phyloP scores from a whole-genome alignment of 1,140 invertebrate species.

The Aradophagus sp. region DNA sequence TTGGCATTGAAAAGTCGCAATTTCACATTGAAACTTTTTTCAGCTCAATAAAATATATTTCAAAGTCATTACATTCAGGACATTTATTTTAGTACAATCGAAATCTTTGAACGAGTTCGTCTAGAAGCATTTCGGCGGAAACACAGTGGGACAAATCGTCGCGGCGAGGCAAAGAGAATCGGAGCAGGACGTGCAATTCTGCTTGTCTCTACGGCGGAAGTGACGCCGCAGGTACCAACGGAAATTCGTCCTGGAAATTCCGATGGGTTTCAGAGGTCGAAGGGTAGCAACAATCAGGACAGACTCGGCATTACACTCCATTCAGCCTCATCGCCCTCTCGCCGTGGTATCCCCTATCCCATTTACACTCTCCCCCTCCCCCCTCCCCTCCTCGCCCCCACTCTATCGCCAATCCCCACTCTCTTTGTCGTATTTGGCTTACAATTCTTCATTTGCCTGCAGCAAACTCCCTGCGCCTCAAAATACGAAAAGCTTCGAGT shows the following conservation, averaged over 20 bases:
- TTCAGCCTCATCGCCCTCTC: slow-evolving; percentile 66
- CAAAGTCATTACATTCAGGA: too few relatives aligned
- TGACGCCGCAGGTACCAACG: slow-evolving; percentile 67
- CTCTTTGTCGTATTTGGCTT: slow-evolving; percentile 65
- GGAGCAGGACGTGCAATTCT: slow-evolving; percentile 56
- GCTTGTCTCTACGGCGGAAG: slow-evolving; percentile 68
- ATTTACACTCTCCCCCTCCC: too few relatives aligned
- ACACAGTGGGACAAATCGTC: slow-evolving; percentile 31
- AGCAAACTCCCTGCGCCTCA: slow-evolving; percentile 65
- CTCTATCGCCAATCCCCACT: too few relatives aligned
- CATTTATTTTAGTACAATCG: too few relatives aligned
- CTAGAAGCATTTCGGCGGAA: slow-evolving; percentile 18
- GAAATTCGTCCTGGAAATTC: slow-evolving; percentile 72
- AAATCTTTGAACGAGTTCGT: slow-evolving; percentile 6
- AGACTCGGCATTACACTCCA: slow-evolving; percentile 74
- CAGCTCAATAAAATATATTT: too few relatives aligned
- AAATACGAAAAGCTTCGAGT: slow-evolving; percentile 64
- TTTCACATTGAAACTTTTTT: too few relatives aligned
- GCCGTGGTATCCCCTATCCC: slow-evolving; percentile 37
- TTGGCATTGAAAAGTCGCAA: too few relatives aligned
- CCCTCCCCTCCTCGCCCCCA: slow-evolving; percentile 4
- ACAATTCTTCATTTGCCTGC: slow-evolving; percentile 76
- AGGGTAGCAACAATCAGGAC: slow-evolving; percentile 72
- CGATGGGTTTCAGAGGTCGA: slow-evolving; percentile 68
- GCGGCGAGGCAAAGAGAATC: slow-evolving; percentile 46